Evolutionary conservation across 2,888 invertebrate genomes (phyloP).

Genomic region (Boloria selene): DNA sequence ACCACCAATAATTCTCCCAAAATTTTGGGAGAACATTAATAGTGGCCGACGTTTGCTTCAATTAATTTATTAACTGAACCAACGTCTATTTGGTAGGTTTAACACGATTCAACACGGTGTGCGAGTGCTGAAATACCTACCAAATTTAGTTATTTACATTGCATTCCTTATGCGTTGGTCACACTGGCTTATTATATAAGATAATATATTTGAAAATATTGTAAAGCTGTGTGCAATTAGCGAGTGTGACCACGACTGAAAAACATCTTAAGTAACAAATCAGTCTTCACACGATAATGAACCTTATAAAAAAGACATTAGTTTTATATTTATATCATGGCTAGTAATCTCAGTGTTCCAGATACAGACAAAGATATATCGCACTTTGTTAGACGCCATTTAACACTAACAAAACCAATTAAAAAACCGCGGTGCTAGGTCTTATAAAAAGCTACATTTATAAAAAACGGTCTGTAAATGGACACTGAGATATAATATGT

Average conservation of each 20-base stretch:
- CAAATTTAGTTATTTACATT: slow-evolving; percentile 79
- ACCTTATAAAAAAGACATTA: slow-evolving; percentile 69
- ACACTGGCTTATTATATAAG: slow-evolving; percentile 48
- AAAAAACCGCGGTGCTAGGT: neutral
- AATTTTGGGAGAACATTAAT: slow-evolving; percentile 45
- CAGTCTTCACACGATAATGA: slow-evolving; percentile 74
- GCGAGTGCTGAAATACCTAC: slow-evolving; percentile 68
- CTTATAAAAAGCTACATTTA: neutral
- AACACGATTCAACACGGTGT: slow-evolving; percentile 61
- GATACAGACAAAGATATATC: slow-evolving; percentile 30
- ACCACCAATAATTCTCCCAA: slow-evolving; percentile 47
- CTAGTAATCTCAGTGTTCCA: slow-evolving; percentile 41
- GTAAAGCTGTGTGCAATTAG: slow-evolving; percentile 12
- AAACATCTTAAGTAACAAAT: slow-evolving; percentile 64
- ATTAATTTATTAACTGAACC: slow-evolving; percentile 39
- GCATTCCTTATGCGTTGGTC: slow-evolving; percentile 67
- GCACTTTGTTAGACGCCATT: neutral
- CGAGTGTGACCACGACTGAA: slow-evolving; percentile 37
- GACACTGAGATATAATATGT: slow-evolving; percentile 34
- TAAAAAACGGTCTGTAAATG: slow-evolving; percentile 31
- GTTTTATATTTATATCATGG: slow-evolving; percentile 47
- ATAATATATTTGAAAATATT: slow-evolving; percentile 1
- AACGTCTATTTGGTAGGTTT: slow-evolving; percentile 63
- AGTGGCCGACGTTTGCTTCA: slow-evolving; percentile 39
- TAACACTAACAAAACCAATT: neutral